Conservation (phyloP, 1,140 invertebrate species). For the Drosophila sulfurigaster region DNA sequence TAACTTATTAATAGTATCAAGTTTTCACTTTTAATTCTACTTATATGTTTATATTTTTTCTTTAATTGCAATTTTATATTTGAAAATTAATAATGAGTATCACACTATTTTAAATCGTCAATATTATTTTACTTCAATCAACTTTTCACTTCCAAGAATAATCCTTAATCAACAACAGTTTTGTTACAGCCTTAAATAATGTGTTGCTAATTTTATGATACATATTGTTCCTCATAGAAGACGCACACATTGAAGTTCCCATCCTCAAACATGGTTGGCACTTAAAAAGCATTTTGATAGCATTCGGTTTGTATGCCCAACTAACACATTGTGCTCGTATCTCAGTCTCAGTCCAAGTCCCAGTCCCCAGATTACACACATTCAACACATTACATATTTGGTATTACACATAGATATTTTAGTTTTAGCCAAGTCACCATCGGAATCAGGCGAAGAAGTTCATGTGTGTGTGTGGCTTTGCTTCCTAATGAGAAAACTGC, state of each 20-base stretch:
- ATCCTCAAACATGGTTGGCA: constrained; percentile 10
- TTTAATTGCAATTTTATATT: no score
- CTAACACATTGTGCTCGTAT: constrained; percentile 24
- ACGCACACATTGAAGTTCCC: neutral
- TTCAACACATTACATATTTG: constrained; percentile 15
- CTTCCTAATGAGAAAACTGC: constrained; percentile 72
- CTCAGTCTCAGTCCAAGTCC: constrained; percentile 12
- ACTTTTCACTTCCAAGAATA: neutral
- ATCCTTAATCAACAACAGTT: neutral
- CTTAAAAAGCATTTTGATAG: constrained; percentile 36
- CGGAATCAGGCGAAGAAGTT: constrained; percentile 37
- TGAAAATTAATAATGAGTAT: no score
- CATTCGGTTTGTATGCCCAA: constrained; percentile 4
- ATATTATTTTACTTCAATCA: no score
- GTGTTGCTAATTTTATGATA: neutral
- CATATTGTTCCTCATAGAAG: neutral
- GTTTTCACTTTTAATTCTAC: no score
- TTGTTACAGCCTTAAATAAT: neutral
- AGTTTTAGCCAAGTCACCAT: constrained; percentile 35
- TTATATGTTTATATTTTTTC: no score
- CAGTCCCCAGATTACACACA: constrained; percentile 30
- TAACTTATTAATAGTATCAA: no score
- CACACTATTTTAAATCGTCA: no score
- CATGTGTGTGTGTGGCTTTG: constrained; percentile 50
- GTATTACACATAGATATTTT: constrained; percentile 37